Base-by-base conservation (phyloP, 2,888 invertebrate genomes). In the Phengaris alcon region DNA sequence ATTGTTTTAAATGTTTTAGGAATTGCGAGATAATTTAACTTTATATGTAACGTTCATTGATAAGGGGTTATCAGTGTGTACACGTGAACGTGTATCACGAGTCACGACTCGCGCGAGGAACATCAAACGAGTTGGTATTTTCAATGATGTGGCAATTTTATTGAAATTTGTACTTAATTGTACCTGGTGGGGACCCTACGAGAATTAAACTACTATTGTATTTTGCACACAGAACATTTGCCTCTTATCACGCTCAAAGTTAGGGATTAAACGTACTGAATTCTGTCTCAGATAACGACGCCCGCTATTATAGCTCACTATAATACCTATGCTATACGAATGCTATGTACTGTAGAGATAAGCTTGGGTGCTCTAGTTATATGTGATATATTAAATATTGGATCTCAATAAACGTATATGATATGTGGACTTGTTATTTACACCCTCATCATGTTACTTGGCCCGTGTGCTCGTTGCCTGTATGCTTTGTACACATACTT, bases 371-470 rank as follows among this genome's bases (percentile, higher is more conserved):
- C 64, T 64, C 35, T 44, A 59, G 22, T 15, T 59, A 22, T 59
- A 22, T 59, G 6, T 64, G 64, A 35, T 64, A 64, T 64, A 6
- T 22, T 64, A 22, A 57, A 13, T 64, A 35, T 64, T 64, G 64
- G 59, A 64, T 64, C 13, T 64, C 10, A 64, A 64, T 64, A 64
- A 64, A 64, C 64, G 64, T 64, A 13, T 64, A 64, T 64, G 6
- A 64, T 64, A 64, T 35, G 22, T 64, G 64, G 64, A 64, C 64
- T 64, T 64, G 64, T 64, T 64, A 64, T 64, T 64, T 64, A 64
- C 64, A 64, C 64, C 64, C 13, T 44, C 35, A 13, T 64, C 22
- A 10, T 35, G 35, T 64, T 35, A 64, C 59, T 57, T 57, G 59
- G 64, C 64, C 44, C 64, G 54, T 54, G 73, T 54, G 73, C 51